Percentiles rank a stretch among this genome's conserved stretches.
These are phyloP conservation scores for Carposina sasakii DNA, from an alignment of 1,140 invertebrate genomes.

Conservation along the genomic window DNA sequence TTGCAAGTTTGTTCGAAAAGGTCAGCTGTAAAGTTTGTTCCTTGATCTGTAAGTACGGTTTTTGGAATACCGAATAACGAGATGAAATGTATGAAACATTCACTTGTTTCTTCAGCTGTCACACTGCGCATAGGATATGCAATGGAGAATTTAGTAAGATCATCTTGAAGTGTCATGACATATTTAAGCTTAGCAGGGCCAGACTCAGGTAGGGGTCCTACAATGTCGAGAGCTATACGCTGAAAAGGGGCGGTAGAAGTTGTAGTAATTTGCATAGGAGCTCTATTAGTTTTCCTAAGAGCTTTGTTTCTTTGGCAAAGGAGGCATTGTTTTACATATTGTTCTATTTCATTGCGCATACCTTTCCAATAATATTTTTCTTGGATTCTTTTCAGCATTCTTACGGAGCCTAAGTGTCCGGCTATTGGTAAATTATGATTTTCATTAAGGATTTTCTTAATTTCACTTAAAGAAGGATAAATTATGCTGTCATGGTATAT, in stretches of 20 bases:
- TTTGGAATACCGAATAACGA: constrained; percentile 29
- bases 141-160: constrained; percentile 13
- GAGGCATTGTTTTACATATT: constrained; percentile 21
- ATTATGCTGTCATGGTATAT: constrained; percentile 17
- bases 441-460: constrained; percentile 20
- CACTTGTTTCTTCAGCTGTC: constrained; percentile 13
- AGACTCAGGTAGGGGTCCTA: constrained; percentile 23
- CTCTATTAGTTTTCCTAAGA: constrained; percentile 15
- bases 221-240: constrained; percentile 18
- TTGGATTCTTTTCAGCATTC: constrained; percentile 23
- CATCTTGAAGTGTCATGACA: constrained; percentile 23
- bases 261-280: constrained; percentile 25
- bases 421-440: constrained; percentile 22
- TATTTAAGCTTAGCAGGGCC: constrained; percentile 12
- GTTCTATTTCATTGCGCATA: constrained; percentile 28
- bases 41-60: constrained; percentile 35
- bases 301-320: constrained; percentile 26
- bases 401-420: constrained; percentile 8
- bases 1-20: constrained; percentile 28
- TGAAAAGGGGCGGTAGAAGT: constrained; percentile 19
- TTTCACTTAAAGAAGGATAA: constrained; percentile 17
- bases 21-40: constrained; percentile 32
- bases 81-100: constrained; percentile 11
- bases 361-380: constrained; percentile 23
- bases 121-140: constrained; percentile 7